phyloP scores from a whole-genome alignment of 1,140 invertebrate genomes.

The Zaprionus africanus region DNA sequence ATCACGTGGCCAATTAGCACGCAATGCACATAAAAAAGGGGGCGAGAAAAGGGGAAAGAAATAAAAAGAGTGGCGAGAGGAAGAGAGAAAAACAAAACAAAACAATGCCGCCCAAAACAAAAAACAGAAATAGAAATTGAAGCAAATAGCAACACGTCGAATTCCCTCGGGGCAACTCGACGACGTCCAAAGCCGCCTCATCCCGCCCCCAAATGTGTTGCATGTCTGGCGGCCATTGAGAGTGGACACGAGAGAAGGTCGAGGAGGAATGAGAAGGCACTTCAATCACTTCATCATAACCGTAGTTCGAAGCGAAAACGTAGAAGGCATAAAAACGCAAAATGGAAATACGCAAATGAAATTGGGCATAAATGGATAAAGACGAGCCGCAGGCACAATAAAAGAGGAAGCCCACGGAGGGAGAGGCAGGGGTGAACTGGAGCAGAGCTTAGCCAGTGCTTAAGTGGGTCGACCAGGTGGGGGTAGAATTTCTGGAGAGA shows the following conservation, averaged over 20 bases:
- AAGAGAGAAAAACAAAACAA: constrained; percentile 23
- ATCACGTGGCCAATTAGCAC: constrained; percentile 80
- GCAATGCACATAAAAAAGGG: constrained; percentile 57
- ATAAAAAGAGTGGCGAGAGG: not conserved
- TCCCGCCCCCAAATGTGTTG: constrained; percentile 37
- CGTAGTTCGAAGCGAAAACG: constrained; percentile 38
- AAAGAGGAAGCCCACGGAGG: not conserved
- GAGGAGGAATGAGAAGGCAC: constrained; percentile 23
- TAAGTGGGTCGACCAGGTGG: not conserved
- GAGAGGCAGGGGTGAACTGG: not conserved
- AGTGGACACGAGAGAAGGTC: constrained; percentile 30
- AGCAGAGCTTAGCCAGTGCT: constrained; percentile 13
- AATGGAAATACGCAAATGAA: constrained; percentile 58
- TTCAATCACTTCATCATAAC: constrained; percentile 81
- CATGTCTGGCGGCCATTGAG: constrained; percentile 69
- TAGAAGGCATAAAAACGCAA: constrained; percentile 54
- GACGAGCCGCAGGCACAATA: constrained; percentile 9
- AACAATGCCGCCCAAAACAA: constrained; percentile 40
- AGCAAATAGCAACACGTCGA: constrained; percentile 71
- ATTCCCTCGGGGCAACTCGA: not conserved
- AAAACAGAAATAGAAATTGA: constrained; percentile 47
- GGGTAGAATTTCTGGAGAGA: not conserved
- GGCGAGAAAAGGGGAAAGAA: not conserved
- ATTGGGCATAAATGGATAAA: constrained; percentile 48
- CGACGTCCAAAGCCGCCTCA: not conserved